A percentile compares a stretch with the other conserved stretches of the same genome.
phyloP scores from a whole-genome alignment of 2,888 invertebrate genomes.

The Lasiommata megera region DNA sequence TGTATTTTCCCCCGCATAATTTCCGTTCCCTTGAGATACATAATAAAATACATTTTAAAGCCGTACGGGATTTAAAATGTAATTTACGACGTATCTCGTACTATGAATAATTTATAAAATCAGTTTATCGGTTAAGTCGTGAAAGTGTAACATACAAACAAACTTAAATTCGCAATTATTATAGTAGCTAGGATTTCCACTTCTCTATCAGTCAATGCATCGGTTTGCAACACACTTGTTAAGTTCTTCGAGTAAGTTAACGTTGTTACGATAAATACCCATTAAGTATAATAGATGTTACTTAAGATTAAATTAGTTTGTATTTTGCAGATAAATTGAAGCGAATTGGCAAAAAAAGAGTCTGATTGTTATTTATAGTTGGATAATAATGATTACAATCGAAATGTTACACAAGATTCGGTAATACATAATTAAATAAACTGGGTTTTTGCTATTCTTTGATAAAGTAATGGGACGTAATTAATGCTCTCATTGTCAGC shows the following conservation, averaged over 20 bases:
- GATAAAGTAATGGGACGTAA: neutral
- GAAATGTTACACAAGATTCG: neutral
- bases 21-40: too few relatives aligned
- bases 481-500: neutral
- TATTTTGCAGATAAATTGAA: constrained; percentile 1
- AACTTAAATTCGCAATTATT: too few relatives aligned
- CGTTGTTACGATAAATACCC: neutral
- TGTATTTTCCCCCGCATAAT: too few relatives aligned
- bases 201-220: neutral
- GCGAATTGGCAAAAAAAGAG: neutral
- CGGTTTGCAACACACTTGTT: neutral
- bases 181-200: too few relatives aligned
- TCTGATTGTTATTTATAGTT: constrained; percentile 1
- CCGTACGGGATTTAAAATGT: too few relatives aligned
- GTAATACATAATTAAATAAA: neutral
- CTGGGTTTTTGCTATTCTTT: neutral
- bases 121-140: too few relatives aligned
- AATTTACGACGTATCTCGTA: too few relatives aligned
- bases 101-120: too few relatives aligned
- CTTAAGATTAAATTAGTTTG: constrained; percentile 2
- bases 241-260: neutral
- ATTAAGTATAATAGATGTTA: neutral
- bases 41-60: too few relatives aligned
- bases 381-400: neutral
- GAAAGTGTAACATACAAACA: too few relatives aligned